phyloP scores from a whole-genome alignment of 1,140 invertebrate genomes.

The Calliopsis andreniformis region DNA sequence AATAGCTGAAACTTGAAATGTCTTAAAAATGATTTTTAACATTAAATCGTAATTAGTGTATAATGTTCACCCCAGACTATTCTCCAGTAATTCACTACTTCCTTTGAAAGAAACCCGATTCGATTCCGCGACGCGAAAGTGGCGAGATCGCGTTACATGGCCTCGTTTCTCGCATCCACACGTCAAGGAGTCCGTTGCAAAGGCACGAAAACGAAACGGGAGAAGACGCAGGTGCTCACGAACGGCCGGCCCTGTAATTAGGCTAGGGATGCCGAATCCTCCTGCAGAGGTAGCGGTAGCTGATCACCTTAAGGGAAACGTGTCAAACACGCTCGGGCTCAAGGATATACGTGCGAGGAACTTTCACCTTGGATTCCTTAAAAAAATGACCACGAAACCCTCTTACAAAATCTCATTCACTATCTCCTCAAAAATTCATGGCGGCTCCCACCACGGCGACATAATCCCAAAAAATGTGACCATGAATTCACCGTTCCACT shows the following conservation, averaged over 20 bases:
- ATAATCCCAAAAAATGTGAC: too few species aligned
- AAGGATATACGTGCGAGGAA: background rate
- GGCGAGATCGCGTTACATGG: conserved; percentile 42
- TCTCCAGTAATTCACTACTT: too few species aligned
- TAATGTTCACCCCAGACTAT: too few species aligned
- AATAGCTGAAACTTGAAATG: too few species aligned
- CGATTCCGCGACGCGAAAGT: conserved; percentile 1
- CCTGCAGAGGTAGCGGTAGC: conserved; percentile 59
- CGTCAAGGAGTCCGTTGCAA: conserved; percentile 50
- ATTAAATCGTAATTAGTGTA: too few species aligned
- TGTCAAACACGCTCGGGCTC: conserved; percentile 53
- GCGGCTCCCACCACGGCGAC: conserved; percentile 1
- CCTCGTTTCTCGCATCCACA: conserved; percentile 42
- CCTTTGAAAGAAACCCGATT: conserved; percentile 12
- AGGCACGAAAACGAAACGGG: conserved; percentile 65
- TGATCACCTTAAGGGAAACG: conserved; percentile 57
- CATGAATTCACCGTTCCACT: background rate
- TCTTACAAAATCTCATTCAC: background rate
- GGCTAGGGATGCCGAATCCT: conserved; percentile 69
- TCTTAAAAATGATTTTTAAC: too few species aligned
- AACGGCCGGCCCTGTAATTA: conserved; percentile 68
- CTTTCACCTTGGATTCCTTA: too few species aligned
- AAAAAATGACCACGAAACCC: too few species aligned
- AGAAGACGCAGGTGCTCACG: conserved; percentile 63
- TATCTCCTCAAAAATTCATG: conserved; percentile 38